Evolutionary conservation across 2,888 invertebrate genomes (phyloP).

Genomic region (Nyleta sp.): DNA sequence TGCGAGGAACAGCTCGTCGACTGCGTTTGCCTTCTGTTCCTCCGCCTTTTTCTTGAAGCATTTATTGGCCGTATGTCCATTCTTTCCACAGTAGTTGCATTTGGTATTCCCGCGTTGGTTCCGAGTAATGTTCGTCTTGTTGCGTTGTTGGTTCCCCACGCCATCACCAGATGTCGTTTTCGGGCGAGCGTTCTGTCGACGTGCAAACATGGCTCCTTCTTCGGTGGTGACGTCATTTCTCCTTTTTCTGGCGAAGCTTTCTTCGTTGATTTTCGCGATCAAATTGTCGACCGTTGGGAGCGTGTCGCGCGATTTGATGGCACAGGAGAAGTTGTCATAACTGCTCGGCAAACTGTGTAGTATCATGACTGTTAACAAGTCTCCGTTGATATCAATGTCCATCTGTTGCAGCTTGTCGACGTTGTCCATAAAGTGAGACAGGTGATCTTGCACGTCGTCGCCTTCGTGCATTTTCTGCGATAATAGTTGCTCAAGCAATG

Average conservation of each 20-base stretch:
- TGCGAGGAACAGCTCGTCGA: constrained; percentile 6
- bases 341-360: constrained; percentile 21
- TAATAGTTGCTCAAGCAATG: background rate
- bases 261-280: constrained; percentile 1
- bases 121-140: background rate
- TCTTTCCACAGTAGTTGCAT: constrained; percentile 24
- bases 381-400: constrained; percentile 20
- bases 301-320: constrained; percentile 4
- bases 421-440: background rate
- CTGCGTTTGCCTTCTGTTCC: constrained; percentile 9
- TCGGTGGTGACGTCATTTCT: background rate
- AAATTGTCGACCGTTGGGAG: background rate
- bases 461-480: background rate
- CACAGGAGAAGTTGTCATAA: constrained; percentile 13
- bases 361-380: constrained; percentile 15
- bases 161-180: background rate
- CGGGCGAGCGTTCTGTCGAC: background rate
- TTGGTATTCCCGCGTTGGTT: background rate
- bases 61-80: background rate
- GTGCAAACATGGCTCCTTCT: constrained; percentile 17
- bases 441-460: constrained; percentile 4
- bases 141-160: background rate
- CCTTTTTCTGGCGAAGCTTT: background rate
- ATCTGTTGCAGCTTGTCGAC: constrained; percentile 24
- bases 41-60: constrained; percentile 31